These are phyloP conservation scores for Odontothrips loti DNA, from an alignment of 2,888 invertebrate species.

Conservation along the genomic window DNA sequence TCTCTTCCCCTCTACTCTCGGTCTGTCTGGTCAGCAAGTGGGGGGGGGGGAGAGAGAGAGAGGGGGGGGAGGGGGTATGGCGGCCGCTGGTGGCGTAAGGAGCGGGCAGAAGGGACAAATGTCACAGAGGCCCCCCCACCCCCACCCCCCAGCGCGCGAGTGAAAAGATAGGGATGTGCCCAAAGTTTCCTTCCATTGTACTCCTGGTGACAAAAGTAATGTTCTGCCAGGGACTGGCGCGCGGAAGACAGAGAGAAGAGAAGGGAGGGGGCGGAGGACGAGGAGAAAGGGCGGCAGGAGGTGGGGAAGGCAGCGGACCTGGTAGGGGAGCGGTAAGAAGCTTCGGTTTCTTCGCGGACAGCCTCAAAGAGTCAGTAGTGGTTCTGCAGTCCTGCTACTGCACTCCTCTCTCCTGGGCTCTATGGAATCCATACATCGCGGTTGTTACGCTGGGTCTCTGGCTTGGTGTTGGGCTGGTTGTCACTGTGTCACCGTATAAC, in stretches of 20 bases:
- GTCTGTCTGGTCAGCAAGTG: no score
- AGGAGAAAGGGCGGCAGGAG: not conserved
- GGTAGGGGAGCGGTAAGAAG: not conserved
- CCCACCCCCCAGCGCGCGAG: not conserved
- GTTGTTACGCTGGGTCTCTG: not conserved
- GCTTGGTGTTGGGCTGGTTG: not conserved
- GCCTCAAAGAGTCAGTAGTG: no score
- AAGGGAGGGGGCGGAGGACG: not conserved
- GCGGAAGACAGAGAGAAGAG: not conserved
- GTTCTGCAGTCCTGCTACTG: no score
- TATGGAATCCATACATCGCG: not conserved
- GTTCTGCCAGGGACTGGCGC: constrained; percentile 1
- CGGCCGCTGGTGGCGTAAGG: not conserved
- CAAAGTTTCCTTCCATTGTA: constrained; percentile 22
- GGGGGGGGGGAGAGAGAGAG: not conserved
- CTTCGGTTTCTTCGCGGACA: no score
- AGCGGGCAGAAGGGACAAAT: not conserved
- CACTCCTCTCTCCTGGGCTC: no score
- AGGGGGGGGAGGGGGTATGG: not conserved
- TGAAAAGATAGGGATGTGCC: constrained; percentile 24
- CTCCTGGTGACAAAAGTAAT: constrained; percentile 26
- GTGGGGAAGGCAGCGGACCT: not conserved
- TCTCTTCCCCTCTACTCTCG: no score
- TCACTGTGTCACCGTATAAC: no score
- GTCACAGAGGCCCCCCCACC: not conserved